A percentile compares a stretch with the other conserved stretches of the same genome.
phyloP scores from a whole-genome alignment of 2,113 vertebrate genomes.

The Lipotes vexillifer region DNA sequence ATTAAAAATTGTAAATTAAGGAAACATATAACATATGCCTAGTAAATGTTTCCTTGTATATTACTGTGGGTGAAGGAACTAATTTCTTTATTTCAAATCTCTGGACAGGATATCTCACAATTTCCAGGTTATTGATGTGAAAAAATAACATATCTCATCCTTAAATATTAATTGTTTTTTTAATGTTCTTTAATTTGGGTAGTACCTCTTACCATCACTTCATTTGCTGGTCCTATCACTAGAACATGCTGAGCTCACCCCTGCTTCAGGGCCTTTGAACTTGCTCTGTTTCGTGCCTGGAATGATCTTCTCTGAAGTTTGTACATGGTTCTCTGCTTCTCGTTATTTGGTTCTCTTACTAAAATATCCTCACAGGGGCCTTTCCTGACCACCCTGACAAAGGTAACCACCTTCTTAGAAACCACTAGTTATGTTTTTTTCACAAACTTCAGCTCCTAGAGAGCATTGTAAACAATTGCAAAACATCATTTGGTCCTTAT shows the following conservation, averaged over 20 bases:
- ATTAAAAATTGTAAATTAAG: too few species aligned
- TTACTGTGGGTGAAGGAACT: too few species aligned
- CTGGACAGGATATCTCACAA: too few species aligned
- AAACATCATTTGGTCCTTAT: neutral
- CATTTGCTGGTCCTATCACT: rapidly evolving
- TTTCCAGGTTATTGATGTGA: too few species aligned
- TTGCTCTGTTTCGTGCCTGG: neutral
- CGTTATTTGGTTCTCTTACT: neutral
- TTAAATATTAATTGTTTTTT: too few species aligned
- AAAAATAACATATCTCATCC: too few species aligned
- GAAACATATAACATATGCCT: too few species aligned
- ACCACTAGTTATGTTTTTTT: neutral
- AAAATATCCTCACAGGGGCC: neutral
- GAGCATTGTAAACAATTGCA: neutral
- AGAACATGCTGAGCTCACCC: neutral
- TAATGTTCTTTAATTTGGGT: too few species aligned
- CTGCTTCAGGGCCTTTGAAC: neutral
- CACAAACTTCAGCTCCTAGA: neutral
- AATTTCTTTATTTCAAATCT: too few species aligned
- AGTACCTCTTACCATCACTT: neutral
- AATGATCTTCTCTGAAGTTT: neutral
- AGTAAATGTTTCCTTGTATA: too few species aligned
- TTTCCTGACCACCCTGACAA: neutral
- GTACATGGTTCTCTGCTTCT: neutral
- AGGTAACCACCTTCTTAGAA: neutral